These are phyloP conservation scores for Drosophila robusta DNA, from an alignment of 2,888 invertebrate species.

Conservation along the genomic window DNA sequence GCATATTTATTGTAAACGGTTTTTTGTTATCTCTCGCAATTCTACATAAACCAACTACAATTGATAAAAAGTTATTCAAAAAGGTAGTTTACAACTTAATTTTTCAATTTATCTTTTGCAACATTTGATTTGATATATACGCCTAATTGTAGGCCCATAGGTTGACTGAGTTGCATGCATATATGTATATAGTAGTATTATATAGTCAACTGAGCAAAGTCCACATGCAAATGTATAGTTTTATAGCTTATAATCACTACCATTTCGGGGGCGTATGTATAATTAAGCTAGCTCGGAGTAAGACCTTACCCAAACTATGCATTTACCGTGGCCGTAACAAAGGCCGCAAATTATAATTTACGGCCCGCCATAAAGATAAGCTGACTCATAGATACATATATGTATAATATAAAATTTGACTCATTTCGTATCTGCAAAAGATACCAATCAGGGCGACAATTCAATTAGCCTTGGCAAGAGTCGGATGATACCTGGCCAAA, in stretches of 20 bases:
- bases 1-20: too few species aligned
- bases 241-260: slow-evolving; percentile 55
- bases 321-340: slow-evolving; percentile 36
- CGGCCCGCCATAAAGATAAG: slow-evolving; percentile 62
- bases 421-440: slow-evolving; percentile 54
- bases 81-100: neutral
- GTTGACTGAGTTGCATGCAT: neutral
- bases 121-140: too few species aligned
- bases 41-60: too few species aligned
- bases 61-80: too few species aligned
- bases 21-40: too few species aligned
- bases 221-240: slow-evolving; percentile 19
- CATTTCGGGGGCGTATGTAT: slow-evolving; percentile 57
- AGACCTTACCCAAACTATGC: slow-evolving; percentile 5
- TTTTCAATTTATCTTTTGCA: too few species aligned
- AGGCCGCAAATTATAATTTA: slow-evolving; percentile 71
- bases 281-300: slow-evolving; percentile 30
- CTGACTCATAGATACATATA: slow-evolving; percentile 24
- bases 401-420: slow-evolving; percentile 20
- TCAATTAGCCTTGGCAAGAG: slow-evolving; percentile 74
- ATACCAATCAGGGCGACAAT: slow-evolving; percentile 65
- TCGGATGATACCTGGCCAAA: slow-evolving; percentile 17
- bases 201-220: slow-evolving; percentile 33
- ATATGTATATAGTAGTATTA: too few species aligned
- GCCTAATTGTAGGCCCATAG: neutral